Evolutionary conservation across 2,888 invertebrate genomes (phyloP).

Genomic region (Agonum fuliginosum): DNA sequence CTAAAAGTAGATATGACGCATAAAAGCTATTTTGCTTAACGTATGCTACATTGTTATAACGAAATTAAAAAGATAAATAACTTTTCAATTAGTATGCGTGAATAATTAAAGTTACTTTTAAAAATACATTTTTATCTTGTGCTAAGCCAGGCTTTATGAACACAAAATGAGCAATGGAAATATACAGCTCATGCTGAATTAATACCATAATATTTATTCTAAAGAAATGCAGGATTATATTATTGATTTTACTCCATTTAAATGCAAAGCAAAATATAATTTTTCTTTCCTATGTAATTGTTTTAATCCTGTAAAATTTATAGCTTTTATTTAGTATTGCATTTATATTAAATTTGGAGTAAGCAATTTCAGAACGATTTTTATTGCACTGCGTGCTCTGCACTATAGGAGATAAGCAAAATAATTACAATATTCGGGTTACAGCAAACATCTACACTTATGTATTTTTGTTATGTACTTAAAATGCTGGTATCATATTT

Average conservation of each 20-base stretch:
- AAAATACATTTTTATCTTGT: not conserved
- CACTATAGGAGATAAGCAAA: not conserved
- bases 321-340: not conserved
- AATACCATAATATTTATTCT: not conserved
- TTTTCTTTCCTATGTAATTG: slow-evolving; percentile 3
- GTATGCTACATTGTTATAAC: slow-evolving; percentile 7
- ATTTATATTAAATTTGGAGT: not conserved
- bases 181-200: not conserved
- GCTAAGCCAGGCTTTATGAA: not conserved
- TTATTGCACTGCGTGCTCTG: no score
- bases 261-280: not conserved
- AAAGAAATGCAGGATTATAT: not conserved
- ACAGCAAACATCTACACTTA: not conserved
- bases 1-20: slow-evolving; percentile 38
- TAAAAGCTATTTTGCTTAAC: slow-evolving; percentile 2
- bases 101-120: slow-evolving; percentile 7
- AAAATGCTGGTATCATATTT: slow-evolving; percentile 31
- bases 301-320: slow-evolving; percentile 7
- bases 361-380: not conserved
- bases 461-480: not conserved
- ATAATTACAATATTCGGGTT: not conserved
- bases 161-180: not conserved
- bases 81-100: slow-evolving; percentile 10
- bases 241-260: not conserved
- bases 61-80: slow-evolving; percentile 7